These are phyloP conservation scores for Indicator maculatus DNA, from an alignment of 2,113 vertebrate genomes.

Conservation along the genomic window DNA sequence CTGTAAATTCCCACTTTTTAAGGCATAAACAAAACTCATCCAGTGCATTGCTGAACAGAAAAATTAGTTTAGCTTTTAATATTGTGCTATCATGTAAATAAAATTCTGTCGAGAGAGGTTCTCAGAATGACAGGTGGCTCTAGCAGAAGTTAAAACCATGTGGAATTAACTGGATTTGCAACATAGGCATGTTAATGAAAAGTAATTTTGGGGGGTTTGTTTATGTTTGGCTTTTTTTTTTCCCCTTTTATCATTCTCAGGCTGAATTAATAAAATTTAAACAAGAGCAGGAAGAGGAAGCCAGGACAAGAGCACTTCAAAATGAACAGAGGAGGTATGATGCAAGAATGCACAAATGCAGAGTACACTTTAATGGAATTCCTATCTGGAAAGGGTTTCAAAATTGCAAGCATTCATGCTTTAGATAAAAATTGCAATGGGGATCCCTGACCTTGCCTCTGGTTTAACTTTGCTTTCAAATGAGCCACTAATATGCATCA, in stretches of 20 bases:
- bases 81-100: background rate
- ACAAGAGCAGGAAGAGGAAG: constrained; percentile 68
- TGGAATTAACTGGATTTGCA: constrained; percentile 38
- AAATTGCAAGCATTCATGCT: background rate
- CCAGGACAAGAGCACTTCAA: constrained; percentile 63
- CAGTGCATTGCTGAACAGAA: background rate
- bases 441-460: background rate
- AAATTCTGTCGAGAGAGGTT: constrained; percentile 12
- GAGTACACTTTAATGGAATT: background rate
- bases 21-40: background rate
- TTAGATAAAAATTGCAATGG: background rate
- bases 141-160: background rate
- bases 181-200: constrained; percentile 14
- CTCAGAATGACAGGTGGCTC: background rate
- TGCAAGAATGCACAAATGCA: background rate
- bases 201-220: background rate
- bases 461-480: background rate
- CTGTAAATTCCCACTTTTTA: background rate
- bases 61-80: background rate
- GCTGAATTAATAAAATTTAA: constrained; percentile 72
- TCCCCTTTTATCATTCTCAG: constrained; percentile 67
- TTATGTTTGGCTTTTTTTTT: background rate
- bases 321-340: constrained; percentile 79
- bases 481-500: background rate
- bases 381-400: background rate